These are phyloP conservation scores for Hydrocynus forskahlii DNA, from an alignment of 2,797 vertebrate genomes.

Conservation along the genomic window DNA sequence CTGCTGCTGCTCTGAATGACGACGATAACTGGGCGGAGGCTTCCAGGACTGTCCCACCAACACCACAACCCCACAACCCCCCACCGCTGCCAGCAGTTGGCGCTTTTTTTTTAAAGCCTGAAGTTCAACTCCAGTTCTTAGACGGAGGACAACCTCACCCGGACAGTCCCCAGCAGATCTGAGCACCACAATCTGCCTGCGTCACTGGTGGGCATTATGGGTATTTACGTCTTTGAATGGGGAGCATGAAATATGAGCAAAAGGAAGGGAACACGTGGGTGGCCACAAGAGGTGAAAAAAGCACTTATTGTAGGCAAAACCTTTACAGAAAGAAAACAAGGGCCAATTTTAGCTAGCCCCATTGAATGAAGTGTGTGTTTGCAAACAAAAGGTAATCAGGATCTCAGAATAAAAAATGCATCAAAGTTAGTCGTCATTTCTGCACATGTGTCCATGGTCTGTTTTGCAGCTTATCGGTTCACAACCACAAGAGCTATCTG, in stretches of 20 bases:
- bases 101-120: not conserved
- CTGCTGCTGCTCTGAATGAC: constrained; percentile 21
- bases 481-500: constrained; percentile 36
- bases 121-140: not conserved
- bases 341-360: too few species aligned
- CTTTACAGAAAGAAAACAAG: too few species aligned
- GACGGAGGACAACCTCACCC: not conserved
- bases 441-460: constrained; percentile 31
- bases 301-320: not conserved
- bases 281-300: not conserved
- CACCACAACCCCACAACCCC: too few species aligned
- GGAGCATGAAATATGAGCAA: not conserved
- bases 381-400: too few species aligned
- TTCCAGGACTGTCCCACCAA: constrained; percentile 3
- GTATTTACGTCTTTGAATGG: not conserved
- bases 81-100: not conserved
- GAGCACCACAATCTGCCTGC: not conserved
- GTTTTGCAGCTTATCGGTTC: constrained; percentile 46
- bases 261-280: not conserved
- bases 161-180: not conserved
- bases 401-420: too few species aligned
- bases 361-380: too few species aligned
- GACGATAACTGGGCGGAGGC: constrained; percentile 29
- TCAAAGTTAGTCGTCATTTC: too few species aligned
- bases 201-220: constrained; percentile 8